Conservation (phyloP, 2,113 vertebrate species). For the Myocastor coypus region DNA sequence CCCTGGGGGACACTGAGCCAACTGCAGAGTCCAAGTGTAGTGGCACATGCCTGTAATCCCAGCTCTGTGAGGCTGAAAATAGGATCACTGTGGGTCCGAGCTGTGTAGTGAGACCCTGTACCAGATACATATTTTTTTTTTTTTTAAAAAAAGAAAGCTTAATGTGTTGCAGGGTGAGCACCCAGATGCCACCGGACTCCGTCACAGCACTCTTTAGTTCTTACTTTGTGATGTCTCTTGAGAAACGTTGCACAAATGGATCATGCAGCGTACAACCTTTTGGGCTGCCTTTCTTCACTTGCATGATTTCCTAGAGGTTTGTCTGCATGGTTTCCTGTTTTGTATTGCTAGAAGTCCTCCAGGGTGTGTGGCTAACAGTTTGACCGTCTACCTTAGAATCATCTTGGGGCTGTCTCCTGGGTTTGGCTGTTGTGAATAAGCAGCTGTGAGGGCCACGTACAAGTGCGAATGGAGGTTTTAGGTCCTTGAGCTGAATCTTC, state of each 20-base stretch:
- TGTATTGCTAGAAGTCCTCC: not conserved
- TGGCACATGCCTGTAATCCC: no score
- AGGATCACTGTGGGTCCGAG: no score
- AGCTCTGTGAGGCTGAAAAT: no score
- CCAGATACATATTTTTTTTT: no score
- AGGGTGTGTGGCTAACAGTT: not conserved
- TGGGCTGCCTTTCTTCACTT: not conserved
- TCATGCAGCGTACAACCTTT: not conserved
- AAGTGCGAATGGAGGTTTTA: not conserved
- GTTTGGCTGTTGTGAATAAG: not conserved
- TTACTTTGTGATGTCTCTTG: not conserved
- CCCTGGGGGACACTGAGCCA: no score
- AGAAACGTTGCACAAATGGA: constrained; percentile 38
- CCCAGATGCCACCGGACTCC: not conserved
- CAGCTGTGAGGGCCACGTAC: not conserved
- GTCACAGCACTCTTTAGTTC: not conserved
- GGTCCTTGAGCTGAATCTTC: not conserved
- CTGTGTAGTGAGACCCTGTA: no score
- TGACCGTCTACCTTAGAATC: not conserved
- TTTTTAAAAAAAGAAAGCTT: no score
- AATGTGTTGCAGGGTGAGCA: no score
- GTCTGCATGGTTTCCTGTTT: not conserved
- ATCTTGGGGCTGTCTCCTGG: not conserved
- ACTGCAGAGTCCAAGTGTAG: no score
- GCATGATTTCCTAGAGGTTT: not conserved